A percentile compares a stretch with the other conserved stretches of the same genome.
phyloP scores from a whole-genome alignment of 2,113 vertebrate species.

The Rousettus leschenaultii region DNA sequence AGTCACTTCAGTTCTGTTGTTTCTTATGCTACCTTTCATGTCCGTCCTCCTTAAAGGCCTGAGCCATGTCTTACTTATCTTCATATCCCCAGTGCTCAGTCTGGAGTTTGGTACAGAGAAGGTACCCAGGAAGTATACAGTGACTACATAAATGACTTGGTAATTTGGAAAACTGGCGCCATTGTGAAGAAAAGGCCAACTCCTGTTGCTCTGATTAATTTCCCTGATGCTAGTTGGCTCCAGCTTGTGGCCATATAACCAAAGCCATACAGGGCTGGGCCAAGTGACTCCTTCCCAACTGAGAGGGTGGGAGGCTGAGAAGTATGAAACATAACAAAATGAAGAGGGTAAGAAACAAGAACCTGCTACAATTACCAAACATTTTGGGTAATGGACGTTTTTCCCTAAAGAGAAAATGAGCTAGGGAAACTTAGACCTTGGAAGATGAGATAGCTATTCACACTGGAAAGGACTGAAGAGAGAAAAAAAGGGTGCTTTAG shows the following conservation, averaged over 20 bases:
- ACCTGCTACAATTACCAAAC: not conserved
- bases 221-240: not conserved
- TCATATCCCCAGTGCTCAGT: not conserved
- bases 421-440: not conserved
- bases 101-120: not conserved
- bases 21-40: not conserved
- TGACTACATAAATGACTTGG: not conserved
- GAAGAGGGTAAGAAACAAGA: not conserved
- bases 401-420: not conserved
- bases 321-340: not conserved
- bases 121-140: not conserved
- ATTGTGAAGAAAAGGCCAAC: not conserved
- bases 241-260: not conserved
- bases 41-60: not conserved
- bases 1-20: not conserved
- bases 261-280: not conserved
- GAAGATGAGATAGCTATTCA: not conserved
- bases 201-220: not conserved
- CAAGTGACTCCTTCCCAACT: not conserved
- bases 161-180: not conserved
- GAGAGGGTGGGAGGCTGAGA: not conserved
- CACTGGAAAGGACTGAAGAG: not conserved
- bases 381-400: not conserved
- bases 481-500: not conserved
- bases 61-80: not conserved